A percentile compares a stretch with the other conserved stretches of the same genome.
phyloP scores from a whole-genome alignment of 2,113 vertebrate genomes.

The Leiothrix lutea region DNA sequence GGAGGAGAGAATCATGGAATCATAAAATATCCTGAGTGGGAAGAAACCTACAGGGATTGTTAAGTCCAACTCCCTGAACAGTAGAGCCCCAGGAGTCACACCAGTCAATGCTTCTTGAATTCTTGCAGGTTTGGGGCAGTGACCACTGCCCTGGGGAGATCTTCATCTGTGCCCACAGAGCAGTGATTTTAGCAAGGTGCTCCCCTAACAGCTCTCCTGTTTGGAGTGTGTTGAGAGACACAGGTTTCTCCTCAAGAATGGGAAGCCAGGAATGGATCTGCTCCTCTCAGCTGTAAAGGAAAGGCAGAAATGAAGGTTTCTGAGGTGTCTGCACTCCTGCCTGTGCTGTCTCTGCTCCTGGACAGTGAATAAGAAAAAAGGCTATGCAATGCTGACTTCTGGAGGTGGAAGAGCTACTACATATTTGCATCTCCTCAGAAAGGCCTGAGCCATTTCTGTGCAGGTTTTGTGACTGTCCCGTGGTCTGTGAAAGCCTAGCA shows the following conservation, averaged over 20 bases:
- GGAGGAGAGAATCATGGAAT: neutral
- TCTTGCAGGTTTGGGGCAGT: neutral
- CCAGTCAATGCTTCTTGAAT: neutral
- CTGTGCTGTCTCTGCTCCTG: neutral
- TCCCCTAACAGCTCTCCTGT: neutral
- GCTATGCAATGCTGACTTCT: fast-evolving
- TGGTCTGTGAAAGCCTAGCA: neutral
- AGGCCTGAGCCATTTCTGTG: neutral
- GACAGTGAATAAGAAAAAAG: neutral
- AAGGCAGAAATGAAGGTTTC: neutral
- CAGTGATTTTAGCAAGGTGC: neutral
- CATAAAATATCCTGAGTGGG: neutral
- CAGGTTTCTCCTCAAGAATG: neutral
- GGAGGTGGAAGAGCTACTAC: neutral
- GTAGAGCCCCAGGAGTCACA: neutral
- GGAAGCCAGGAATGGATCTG: neutral
- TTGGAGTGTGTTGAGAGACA: neutral
- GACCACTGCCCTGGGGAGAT: neutral
- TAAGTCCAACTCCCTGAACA: neutral
- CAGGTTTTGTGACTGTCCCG: neutral
- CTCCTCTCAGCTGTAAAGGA: neutral
- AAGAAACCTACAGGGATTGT: neutral
- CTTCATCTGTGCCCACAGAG: neutral
- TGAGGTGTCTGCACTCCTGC: neutral
- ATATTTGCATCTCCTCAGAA: neutral